These are phyloP conservation scores for Caenorhabditis tropicalis DNA, from an alignment of 1,140 invertebrate species.

Conservation along the genomic window DNA sequence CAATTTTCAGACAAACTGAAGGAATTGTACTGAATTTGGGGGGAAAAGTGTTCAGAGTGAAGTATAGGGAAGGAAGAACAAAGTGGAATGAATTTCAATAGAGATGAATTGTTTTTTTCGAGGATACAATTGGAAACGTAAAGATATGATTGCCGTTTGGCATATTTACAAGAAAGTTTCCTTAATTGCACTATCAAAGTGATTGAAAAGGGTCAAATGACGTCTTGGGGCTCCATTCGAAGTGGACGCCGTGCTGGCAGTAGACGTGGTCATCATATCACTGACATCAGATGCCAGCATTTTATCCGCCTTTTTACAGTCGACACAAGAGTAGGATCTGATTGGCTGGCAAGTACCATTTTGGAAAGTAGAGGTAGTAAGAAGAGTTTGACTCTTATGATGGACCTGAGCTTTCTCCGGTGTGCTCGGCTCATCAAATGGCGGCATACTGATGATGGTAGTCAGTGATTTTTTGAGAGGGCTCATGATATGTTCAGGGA, in stretches of 20 bases:
- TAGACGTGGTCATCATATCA: slow-evolving; percentile 32
- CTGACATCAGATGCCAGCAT: slow-evolving; percentile 4
- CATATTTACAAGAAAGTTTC: slow-evolving; percentile 51
- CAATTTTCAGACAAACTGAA: not conserved
- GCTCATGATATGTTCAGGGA: not conserved
- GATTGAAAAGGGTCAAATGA: slow-evolving; percentile 48
- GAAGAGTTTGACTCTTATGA: not conserved
- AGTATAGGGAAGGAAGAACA: not conserved
- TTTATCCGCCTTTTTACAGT: slow-evolving; percentile 29
- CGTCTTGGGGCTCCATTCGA: not conserved
- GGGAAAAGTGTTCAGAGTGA: not conserved
- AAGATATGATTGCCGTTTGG: slow-evolving; percentile 6
- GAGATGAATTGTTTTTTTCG: too few species aligned
- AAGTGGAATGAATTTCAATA: not conserved
- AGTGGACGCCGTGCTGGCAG: slow-evolving; percentile 38
- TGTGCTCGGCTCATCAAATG: not conserved
- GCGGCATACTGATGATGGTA: not conserved
- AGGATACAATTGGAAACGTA: not conserved
- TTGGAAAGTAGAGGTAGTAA: not conserved
- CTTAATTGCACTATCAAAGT: slow-evolving; percentile 46
- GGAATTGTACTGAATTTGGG: not conserved
- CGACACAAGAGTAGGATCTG: not conserved
- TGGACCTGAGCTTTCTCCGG: not conserved
- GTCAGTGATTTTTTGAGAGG: not conserved
- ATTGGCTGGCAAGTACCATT: not conserved